These are phyloP conservation scores for Steinernema scapterisci DNA, from an alignment of 2,888 invertebrate species.

Conservation along the genomic window DNA sequence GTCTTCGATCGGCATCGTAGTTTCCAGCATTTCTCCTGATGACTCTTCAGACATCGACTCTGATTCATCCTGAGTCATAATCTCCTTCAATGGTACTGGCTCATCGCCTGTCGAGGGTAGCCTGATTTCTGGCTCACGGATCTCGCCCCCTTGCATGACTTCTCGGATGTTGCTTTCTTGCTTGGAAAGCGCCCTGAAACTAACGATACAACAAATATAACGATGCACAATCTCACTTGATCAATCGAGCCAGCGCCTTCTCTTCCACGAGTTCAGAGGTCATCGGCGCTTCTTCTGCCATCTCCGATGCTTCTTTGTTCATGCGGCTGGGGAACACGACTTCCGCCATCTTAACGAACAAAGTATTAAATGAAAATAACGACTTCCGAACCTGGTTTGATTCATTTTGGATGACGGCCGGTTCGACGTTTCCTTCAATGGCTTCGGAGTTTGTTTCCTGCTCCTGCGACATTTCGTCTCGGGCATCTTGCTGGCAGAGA, in stretches of 20 bases:
- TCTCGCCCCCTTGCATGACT: too few relatives aligned
- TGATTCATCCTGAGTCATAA: slow-evolving; percentile 1
- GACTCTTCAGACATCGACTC: slow-evolving; percentile 2
- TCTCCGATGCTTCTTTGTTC: neutral
- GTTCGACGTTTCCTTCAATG: neutral
- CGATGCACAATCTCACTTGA: neutral
- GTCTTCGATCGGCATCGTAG: neutral
- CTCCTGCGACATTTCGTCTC: neutral
- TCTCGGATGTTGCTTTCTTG: too few relatives aligned
- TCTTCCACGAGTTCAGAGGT: neutral
- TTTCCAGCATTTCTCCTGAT: neutral
- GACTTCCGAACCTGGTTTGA: neutral
- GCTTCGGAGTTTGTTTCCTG: neutral
- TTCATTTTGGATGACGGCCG: neutral
- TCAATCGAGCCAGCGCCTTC: neutral
- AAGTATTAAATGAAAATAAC: neutral
- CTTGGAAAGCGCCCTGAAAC: neutral
- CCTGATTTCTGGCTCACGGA: neutral
- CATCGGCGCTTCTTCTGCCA: neutral
- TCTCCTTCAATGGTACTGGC: slow-evolving; percentile 1
- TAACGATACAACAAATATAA: neutral
- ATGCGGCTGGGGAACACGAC: neutral
- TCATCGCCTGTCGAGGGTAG: slow-evolving; percentile 6
- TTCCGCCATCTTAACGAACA: neutral
- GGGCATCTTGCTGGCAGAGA: neutral